A percentile compares a stretch with the other conserved stretches of the same genome.
Evolutionary conservation across 2,888 invertebrate species (phyloP).

Genomic region (Spodoptera exigua): DNA sequence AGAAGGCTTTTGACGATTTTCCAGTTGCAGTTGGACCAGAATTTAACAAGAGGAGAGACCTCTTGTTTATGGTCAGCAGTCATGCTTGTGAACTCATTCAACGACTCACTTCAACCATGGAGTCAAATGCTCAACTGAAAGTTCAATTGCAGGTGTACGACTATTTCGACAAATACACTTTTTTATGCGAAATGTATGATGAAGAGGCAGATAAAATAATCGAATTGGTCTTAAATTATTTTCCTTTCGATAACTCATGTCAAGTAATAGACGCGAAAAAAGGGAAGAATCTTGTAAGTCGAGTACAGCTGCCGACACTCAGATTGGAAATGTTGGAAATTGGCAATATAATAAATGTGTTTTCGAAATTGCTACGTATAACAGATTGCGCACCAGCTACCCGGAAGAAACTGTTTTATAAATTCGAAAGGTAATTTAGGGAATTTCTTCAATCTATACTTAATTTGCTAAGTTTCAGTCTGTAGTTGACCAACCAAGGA

Average conservation of each 20-base stretch:
- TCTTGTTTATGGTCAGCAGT: no score
- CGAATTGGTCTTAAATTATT: slow-evolving; percentile 93
- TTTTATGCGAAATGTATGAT: slow-evolving; percentile 96
- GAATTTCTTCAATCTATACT: no score
- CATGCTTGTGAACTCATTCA: no score
- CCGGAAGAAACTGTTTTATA: slow-evolving; percentile 88
- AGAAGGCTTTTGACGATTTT: no score
- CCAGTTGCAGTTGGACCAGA: no score
- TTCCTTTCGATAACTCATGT: slow-evolving; percentile 93
- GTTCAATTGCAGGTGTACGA: slow-evolving; percentile 77
- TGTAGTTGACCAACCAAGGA: slow-evolving; percentile 72
- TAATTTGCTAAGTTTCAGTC: no score
- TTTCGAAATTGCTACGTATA: slow-evolving; percentile 92
- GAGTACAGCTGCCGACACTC: slow-evolving; percentile 91
- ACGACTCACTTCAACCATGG: no score
- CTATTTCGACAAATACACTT: slow-evolving; percentile 89
- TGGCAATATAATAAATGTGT: slow-evolving; percentile 92
- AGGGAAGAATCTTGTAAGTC: slow-evolving; percentile 90
- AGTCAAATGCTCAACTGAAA: background rate
- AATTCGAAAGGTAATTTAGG: slow-evolving; percentile 91
- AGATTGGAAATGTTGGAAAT: slow-evolving; percentile 92
- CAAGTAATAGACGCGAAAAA: slow-evolving; percentile 92
- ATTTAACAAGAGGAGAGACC: no score
- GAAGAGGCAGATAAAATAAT: slow-evolving; percentile 91
- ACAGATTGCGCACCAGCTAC: slow-evolving; percentile 92